Conservation (phyloP, 2,888 invertebrate genomes). For the Atrina japonica region DNA sequence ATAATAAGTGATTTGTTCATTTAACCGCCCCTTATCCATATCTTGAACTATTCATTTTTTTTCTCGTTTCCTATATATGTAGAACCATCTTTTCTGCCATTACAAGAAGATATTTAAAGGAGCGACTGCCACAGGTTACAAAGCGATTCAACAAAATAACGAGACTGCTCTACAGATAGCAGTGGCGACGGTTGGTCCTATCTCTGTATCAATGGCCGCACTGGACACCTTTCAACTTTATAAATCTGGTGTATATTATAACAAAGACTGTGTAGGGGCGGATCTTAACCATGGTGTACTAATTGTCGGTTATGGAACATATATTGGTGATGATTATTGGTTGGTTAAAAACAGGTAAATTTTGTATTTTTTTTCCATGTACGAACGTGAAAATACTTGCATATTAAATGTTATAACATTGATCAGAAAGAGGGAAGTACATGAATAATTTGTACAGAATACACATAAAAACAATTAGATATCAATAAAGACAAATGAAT, state of each 20-base stretch:
- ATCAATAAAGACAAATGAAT: too few species aligned
- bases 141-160: slow-evolving; percentile 87
- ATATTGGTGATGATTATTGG: slow-evolving; percentile 87
- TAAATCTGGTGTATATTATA: slow-evolving; percentile 85
- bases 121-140: slow-evolving; percentile 90
- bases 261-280: slow-evolving; percentile 89
- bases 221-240: slow-evolving; percentile 86
- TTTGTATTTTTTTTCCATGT: too few species aligned
- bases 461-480: too few species aligned
- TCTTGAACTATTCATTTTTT: too few species aligned
- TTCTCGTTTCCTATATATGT: neutral
- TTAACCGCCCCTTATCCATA: too few species aligned
- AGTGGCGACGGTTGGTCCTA: slow-evolving; percentile 90
- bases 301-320: slow-evolving; percentile 90
- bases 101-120: slow-evolving; percentile 80
- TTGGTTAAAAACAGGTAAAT: slow-evolving; percentile 89
- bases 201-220: slow-evolving; percentile 92
- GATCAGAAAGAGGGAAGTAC: too few species aligned
- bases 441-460: too few species aligned
- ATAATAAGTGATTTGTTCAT: too few species aligned
- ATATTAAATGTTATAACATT: too few species aligned
- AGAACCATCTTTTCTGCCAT: slow-evolving; percentile 5
- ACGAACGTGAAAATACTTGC: too few species aligned
- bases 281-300: slow-evolving; percentile 93
- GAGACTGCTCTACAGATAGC: slow-evolving; percentile 89